Conservation (phyloP, 2,888 invertebrate genomes). For the Chrysodeixis includens region DNA sequence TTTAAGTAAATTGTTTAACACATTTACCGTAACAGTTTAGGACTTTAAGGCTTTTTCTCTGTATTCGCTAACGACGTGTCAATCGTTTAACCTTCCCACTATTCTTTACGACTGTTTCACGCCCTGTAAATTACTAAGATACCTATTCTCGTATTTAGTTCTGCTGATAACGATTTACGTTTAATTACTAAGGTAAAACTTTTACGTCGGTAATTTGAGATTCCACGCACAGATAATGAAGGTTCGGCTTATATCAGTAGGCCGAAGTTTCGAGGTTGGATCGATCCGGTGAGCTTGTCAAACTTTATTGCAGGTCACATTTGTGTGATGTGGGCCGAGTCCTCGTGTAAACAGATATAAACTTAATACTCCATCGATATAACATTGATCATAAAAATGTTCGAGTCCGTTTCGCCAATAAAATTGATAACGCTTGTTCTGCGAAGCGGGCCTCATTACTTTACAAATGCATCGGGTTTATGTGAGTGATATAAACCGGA, state of each 20-base stretch:
- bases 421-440: conserved; percentile 51
- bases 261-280: neutral
- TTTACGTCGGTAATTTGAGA: neutral
- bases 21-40: neutral
- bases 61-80: neutral
- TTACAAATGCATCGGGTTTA: conserved; percentile 40
- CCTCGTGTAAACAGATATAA: conserved; percentile 9
- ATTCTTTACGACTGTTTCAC: neutral
- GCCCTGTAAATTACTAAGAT: neutral
- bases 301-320: neutral
- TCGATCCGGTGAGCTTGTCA: neutral
- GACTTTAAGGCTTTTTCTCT: neutral
- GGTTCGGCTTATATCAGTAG: neutral
- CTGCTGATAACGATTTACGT: neutral
- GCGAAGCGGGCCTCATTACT: conserved; percentile 49
- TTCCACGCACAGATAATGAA: neutral
- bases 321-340: neutral
- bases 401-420: conserved; percentile 48
- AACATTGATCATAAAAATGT: conserved; percentile 51
- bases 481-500: conserved; percentile 35
- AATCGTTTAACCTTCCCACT: neutral
- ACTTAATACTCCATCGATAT: conserved; percentile 32
- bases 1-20: neutral
- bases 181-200: neutral
- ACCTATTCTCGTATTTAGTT: neutral